Conservation (phyloP, 30 jellyfish, hydroid and myxozoan species). For the Rhopilema esculentum region DNA sequence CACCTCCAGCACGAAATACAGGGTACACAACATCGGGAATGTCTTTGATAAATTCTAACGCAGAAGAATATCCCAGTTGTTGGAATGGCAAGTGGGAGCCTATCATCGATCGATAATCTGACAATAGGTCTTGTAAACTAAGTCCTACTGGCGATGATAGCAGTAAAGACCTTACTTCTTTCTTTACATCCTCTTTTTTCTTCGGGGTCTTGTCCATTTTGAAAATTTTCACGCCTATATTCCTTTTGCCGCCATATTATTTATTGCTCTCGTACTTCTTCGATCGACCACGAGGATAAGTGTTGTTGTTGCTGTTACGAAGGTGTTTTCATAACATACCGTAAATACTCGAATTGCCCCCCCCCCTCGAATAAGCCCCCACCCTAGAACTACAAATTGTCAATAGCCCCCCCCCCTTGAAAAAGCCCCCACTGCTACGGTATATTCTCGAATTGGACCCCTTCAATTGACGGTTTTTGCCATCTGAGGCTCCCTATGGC, state of each 20-base stretch:
- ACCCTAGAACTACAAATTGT: too few species aligned
- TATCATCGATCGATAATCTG: slow-evolving; percentile 75
- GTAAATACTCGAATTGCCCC: neutral
- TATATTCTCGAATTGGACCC: too few species aligned
- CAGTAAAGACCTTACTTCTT: slow-evolving; percentile 80
- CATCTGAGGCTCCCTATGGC: too few species aligned
- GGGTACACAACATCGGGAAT: slow-evolving; percentile 90
- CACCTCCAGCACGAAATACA: slow-evolving; percentile 81
- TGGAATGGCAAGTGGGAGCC: slow-evolving; percentile 80
- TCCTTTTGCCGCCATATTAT: neutral
- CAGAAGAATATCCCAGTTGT: slow-evolving; percentile 82
- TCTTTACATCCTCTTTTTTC: slow-evolving; percentile 56
- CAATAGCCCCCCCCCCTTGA: too few species aligned
- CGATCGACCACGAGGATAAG: neutral
- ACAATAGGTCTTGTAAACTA: slow-evolving; percentile 46
- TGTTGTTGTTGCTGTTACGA: neutral
- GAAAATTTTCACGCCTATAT: neutral
- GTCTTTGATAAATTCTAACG: slow-evolving; percentile 65
- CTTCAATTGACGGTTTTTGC: too few species aligned
- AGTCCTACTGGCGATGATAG: slow-evolving; percentile 82
- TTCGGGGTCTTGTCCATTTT: slow-evolving; percentile 46
- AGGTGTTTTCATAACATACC: neutral
- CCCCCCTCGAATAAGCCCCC: too few species aligned
- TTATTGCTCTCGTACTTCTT: too few species aligned
- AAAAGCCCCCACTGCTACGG: too few species aligned